Evolutionary conservation across 2,888 invertebrate genomes (phyloP).

Genomic region (Dynastes hyllus): DNA sequence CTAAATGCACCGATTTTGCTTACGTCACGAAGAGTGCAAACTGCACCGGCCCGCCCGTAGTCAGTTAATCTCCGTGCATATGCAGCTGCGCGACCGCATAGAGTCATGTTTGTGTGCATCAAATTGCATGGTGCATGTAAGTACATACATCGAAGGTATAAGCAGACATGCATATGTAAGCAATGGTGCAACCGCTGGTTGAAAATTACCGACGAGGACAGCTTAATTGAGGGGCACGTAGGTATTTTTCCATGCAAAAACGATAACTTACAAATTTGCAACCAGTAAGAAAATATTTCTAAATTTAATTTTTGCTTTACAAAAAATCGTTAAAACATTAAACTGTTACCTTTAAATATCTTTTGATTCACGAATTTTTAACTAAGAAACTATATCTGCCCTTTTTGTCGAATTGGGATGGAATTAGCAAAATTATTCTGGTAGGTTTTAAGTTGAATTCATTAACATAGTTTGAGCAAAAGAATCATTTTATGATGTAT

Average conservation of each 20-base stretch:
- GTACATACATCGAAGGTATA: constrained; percentile 24
- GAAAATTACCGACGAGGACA: constrained; percentile 24
- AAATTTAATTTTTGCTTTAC: no score
- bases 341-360: no score
- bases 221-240: constrained; percentile 7
- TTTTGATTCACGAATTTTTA: no score
- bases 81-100: constrained; percentile 49
- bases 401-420: no score
- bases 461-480: no score
- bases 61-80: constrained; percentile 72
- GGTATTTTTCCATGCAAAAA: background rate
- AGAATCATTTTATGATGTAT: no score
- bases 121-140: constrained; percentile 58
- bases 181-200: background rate
- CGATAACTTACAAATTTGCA: no score
- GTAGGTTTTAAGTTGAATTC: no score
- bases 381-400: no score
- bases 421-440: no score
- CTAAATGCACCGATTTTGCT: constrained; percentile 63
- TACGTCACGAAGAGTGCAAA: constrained; percentile 64
- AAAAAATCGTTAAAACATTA: no score
- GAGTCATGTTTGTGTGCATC: constrained; percentile 55
- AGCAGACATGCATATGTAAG: constrained; percentile 1
- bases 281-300: no score
- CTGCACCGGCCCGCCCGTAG: constrained; percentile 55